These are phyloP conservation scores for Aphelinus certus DNA, from an alignment of 1,140 invertebrate genomes.

Conservation along the genomic window DNA sequence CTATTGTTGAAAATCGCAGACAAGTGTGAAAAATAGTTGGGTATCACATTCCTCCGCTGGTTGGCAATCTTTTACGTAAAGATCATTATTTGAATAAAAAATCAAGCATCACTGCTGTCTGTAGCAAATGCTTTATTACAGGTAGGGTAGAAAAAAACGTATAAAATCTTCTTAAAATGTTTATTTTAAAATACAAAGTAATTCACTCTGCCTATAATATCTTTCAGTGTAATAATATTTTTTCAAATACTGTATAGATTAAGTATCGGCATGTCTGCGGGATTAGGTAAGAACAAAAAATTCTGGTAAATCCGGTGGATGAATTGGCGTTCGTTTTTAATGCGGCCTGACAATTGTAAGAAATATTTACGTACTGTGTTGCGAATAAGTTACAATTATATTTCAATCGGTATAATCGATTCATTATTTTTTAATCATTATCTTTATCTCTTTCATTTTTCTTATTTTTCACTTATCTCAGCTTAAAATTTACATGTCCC, in stretches of 20 bases:
- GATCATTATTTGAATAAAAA: too few relatives aligned
- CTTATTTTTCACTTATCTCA: conserved; percentile 52
- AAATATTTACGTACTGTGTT: conserved; percentile 37
- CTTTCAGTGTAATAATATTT: conserved; percentile 41
- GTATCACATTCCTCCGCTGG: too few relatives aligned
- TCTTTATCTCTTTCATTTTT: conserved; percentile 18
- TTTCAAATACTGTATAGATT: conserved; percentile 44
- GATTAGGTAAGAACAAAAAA: conserved; percentile 22
- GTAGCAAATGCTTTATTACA: too few relatives aligned
- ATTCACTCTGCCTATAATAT: conserved; percentile 44
- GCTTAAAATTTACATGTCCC: conserved; percentile 58
- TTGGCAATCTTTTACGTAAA: too few relatives aligned
- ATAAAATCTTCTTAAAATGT: conserved; percentile 40
- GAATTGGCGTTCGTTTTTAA: conserved; percentile 24
- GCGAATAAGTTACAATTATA: conserved; percentile 40
- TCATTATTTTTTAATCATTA: background rate
- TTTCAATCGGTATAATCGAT: conserved; percentile 39
- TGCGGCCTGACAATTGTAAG: conserved; percentile 35
- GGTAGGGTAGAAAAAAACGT: too few relatives aligned
- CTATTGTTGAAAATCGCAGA: too few relatives aligned
- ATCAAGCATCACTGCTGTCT: too few relatives aligned
- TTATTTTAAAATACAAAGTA: conserved; percentile 45
- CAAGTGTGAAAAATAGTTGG: too few relatives aligned
- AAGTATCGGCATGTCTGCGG: conserved; percentile 38
- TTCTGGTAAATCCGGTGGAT: conserved; percentile 25